Percentiles rank a stretch among this genome's conserved stretches.
These are phyloP conservation scores for Speoplatyrhinus poulsoni DNA, from an alignment of 2,113 vertebrate genomes.

Conservation along the genomic window DNA sequence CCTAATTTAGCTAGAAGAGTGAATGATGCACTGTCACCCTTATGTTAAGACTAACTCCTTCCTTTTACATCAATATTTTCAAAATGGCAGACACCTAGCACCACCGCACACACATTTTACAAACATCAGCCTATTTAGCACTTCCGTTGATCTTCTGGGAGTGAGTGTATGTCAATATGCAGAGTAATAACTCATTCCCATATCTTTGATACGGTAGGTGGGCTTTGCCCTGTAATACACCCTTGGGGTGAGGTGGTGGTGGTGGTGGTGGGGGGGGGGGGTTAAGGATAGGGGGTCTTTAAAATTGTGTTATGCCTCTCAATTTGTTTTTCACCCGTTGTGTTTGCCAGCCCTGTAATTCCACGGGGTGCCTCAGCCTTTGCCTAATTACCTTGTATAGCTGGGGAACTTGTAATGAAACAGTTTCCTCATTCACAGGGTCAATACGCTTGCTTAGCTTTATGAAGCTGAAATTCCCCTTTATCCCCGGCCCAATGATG, in stretches of 20 bases:
- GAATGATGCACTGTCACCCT: too few species aligned
- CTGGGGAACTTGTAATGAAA: slow-evolving; percentile 66
- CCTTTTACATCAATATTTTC: not conserved
- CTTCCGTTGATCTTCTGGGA: not conserved
- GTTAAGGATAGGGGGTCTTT: not conserved
- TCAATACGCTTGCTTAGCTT: slow-evolving; percentile 66
- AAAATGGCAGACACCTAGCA: not conserved
- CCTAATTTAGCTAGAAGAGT: not conserved
- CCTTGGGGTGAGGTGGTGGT: too few species aligned
- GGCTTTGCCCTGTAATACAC: too few species aligned
- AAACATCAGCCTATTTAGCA: not conserved
- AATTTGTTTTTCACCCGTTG: not conserved
- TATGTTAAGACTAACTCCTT: too few species aligned
- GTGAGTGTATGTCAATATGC: too few species aligned
- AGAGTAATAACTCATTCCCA: too few species aligned
- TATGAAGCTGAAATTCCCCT: slow-evolving; percentile 62
- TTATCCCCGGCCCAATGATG: slow-evolving; percentile 46
- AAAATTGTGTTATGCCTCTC: not conserved
- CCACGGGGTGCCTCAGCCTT: slow-evolving; percentile 48
- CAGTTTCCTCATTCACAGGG: slow-evolving; percentile 66
- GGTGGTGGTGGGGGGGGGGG: too few species aligned
- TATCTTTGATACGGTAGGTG: too few species aligned
- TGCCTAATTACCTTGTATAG: slow-evolving; percentile 66
- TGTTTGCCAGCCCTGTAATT: slow-evolving; percentile 46
- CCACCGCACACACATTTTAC: not conserved